phyloP scores from a whole-genome alignment of 2,113 vertebrate genomes.

The Ceyx cyanopectus region DNA sequence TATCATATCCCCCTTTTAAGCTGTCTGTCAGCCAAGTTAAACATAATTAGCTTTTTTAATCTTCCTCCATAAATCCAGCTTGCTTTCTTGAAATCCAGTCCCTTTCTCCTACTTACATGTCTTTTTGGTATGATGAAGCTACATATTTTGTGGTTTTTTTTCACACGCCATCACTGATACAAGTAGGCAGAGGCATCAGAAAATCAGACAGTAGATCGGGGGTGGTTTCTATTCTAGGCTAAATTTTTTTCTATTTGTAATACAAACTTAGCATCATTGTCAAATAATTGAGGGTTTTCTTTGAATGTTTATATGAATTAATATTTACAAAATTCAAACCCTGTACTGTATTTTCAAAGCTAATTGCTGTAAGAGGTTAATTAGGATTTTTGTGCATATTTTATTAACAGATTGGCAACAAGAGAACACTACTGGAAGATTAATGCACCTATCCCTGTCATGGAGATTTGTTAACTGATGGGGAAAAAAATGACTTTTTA shows the following conservation, averaged over 20 bases:
- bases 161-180: conserved; percentile 29
- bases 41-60: conserved; percentile 69
- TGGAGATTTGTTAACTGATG: neutral
- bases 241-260: neutral
- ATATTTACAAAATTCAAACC: neutral
- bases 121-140: conserved; percentile 44
- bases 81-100: conserved; percentile 56
- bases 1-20: conserved; percentile 53
- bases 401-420: neutral
- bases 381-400: neutral
- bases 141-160: conserved; percentile 57
- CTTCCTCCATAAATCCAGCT: conserved; percentile 56
- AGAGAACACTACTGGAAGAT: neutral
- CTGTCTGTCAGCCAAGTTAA: conserved; percentile 64
- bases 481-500: neutral
- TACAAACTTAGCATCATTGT: neutral
- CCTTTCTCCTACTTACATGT: conserved; percentile 32
- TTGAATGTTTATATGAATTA: neutral
- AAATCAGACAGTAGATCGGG: neutral
- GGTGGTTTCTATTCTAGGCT: neutral
- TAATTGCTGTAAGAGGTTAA: neutral
- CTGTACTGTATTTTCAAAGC: neutral
- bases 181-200: conserved; percentile 9
- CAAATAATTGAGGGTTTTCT: neutral
- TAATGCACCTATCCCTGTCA: neutral